phyloP scores from a whole-genome alignment of 1,140 invertebrate species.

The Linepithema humile region DNA sequence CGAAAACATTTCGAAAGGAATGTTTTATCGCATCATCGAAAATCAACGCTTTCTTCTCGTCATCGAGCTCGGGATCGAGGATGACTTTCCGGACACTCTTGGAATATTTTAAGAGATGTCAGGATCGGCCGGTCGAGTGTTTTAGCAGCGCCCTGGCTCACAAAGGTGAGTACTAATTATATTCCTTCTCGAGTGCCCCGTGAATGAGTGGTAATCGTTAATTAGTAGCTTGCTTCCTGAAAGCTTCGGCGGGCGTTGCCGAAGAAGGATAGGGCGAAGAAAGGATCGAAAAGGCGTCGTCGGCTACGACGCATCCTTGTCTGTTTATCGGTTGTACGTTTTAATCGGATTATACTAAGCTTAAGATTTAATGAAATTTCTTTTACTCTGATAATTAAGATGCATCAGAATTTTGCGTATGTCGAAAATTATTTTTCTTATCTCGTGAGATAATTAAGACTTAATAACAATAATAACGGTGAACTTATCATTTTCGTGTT shows the following conservation, averaged over 20 bases:
- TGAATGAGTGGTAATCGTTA: conserved; percentile 76
- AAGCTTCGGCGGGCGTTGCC: conserved; percentile 54
- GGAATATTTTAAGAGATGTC: conserved; percentile 67
- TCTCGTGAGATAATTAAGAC: neutral
- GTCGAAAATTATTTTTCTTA: neutral
- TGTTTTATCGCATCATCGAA: conserved; percentile 22
- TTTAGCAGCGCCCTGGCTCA: conserved; percentile 62
- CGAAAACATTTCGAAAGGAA: conserved; percentile 18
- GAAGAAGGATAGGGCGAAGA: conserved; percentile 14
- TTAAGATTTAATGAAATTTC: conserved; percentile 20
- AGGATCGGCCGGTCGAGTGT: conserved; percentile 59
- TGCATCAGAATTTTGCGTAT: too few species aligned
- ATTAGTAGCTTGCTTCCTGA: conserved; percentile 72
- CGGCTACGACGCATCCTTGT: conserved; percentile 1
- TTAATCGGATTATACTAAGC: conserved; percentile 49
- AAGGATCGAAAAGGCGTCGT: conserved; percentile 18
- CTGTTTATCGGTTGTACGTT: conserved; percentile 44
- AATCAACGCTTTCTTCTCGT: conserved; percentile 18
- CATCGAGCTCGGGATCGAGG: conserved; percentile 56
- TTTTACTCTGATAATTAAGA: conserved; percentile 8
- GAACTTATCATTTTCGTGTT: neutral
- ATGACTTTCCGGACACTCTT: conserved; percentile 69
- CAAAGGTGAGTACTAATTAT: conserved; percentile 78
- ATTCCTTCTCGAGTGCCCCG: conserved; percentile 70
- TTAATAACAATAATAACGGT: neutral